Percentiles rank a stretch among this genome's conserved stretches.
Conservation (phyloP, 2,113 vertebrate genomes). For the Pongo pygmaeus region DNA sequence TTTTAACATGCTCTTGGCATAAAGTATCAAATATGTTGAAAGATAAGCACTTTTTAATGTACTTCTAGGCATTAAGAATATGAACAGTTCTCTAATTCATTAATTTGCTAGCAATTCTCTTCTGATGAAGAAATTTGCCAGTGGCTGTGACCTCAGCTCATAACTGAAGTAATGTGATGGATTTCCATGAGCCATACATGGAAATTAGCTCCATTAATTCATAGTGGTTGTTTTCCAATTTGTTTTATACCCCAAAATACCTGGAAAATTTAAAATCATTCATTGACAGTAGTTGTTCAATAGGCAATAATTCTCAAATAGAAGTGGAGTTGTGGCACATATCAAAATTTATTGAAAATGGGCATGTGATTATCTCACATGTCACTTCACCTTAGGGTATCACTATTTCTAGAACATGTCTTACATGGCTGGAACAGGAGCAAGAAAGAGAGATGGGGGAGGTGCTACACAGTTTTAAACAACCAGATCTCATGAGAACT, state of each 20-base stretch:
- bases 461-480: too few relatives aligned
- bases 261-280: neutral
- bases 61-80: neutral
- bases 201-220: neutral
- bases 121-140: neutral
- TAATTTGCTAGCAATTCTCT: slow-evolving; percentile 37
- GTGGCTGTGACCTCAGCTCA: neutral
- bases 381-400: neutral
- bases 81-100: neutral
- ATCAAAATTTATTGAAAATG: neutral
- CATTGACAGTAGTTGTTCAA: neutral
- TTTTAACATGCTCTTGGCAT: neutral
- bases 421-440: too few relatives aligned
- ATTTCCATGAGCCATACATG: neutral
- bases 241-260: neutral
- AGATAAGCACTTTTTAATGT: slow-evolving; percentile 7
- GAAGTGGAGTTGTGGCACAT: neutral
- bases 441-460: too few relatives aligned
- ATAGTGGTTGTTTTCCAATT: neutral
- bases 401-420: neutral
- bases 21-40: neutral
- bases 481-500: too few relatives aligned
- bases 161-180: neutral
- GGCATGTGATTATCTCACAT: neutral
- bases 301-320: neutral